These are phyloP conservation scores for Lasius fuliginosus DNA, from an alignment of 2,888 invertebrate genomes.

Conservation along the genomic window DNA sequence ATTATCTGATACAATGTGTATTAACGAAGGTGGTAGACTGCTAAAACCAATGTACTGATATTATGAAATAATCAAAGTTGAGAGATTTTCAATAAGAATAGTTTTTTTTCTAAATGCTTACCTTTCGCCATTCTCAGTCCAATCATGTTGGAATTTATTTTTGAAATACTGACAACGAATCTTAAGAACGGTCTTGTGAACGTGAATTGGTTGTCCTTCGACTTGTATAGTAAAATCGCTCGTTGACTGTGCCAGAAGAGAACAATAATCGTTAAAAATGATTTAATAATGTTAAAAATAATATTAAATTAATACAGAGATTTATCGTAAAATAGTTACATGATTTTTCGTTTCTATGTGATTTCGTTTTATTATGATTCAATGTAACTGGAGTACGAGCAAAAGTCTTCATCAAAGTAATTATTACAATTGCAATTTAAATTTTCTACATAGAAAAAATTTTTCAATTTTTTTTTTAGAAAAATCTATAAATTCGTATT, in stretches of 20 bases:
- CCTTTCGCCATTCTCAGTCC: constrained; percentile 88
- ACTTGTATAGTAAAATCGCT: constrained; percentile 88
- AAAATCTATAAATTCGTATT: no score
- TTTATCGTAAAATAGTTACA: not conserved
- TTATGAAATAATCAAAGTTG: not conserved
- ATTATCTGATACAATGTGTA: not conserved
- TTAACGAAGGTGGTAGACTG: not conserved
- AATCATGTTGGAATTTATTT: constrained; percentile 89
- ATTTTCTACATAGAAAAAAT: not conserved
- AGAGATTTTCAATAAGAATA: not conserved
- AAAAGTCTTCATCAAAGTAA: not conserved
- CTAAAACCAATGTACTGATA: not conserved
- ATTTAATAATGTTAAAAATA: not conserved
- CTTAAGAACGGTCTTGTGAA: constrained; percentile 88
- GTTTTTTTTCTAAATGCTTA: constrained; percentile 72
- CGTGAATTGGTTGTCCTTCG: constrained; percentile 88
- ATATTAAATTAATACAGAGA: not conserved
- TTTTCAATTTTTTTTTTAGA: not conserved
- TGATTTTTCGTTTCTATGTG: not conserved
- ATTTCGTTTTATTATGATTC: not conserved
- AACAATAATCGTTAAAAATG: not conserved
- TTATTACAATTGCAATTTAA: not conserved
- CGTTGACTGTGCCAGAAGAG: constrained; percentile 84
- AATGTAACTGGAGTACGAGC: not conserved
- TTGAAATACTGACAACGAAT: constrained; percentile 89